Percentiles rank a stretch among this genome's conserved stretches.
phyloP scores from a whole-genome alignment of 2,888 invertebrate genomes.

The Neoitamus cyanurus region DNA sequence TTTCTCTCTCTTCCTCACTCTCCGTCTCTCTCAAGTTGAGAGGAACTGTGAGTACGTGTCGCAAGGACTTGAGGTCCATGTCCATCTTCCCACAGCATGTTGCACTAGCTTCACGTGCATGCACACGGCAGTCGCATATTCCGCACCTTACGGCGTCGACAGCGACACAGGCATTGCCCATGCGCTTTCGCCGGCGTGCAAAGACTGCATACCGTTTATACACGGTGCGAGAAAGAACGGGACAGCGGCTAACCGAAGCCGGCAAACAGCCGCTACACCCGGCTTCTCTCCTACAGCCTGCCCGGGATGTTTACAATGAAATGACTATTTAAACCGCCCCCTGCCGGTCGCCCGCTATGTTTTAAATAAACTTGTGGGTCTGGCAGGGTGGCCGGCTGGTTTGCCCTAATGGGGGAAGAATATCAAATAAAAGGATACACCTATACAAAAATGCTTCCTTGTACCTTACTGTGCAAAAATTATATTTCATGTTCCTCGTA shows the following conservation, averaged over 20 bases:
- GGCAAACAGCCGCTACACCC: neutral
- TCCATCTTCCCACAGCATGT: neutral
- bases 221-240: neutral
- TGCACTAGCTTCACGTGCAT: slow-evolving; percentile 42
- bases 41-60: neutral
- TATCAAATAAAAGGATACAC: slow-evolving; percentile 39
- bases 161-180: neutral
- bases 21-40: slow-evolving; percentile 2
- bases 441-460: slow-evolving; percentile 43
- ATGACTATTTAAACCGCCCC: slow-evolving; percentile 41
- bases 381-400: slow-evolving; percentile 14
- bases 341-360: slow-evolving; percentile 15
- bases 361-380: slow-evolving; percentile 41
- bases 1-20: neutral
- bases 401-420: slow-evolving; percentile 22
- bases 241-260: neutral
- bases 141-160: neutral
- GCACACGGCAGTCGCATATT: neutral
- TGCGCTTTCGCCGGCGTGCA: neutral
- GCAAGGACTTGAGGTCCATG: neutral
- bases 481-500: slow-evolving; percentile 26
- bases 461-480: slow-evolving; percentile 40
- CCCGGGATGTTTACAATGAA: slow-evolving; percentile 44
- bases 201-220: neutral
- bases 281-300: slow-evolving; percentile 3